Base-by-base conservation (phyloP, 2,797 vertebrate genomes). In the Premnoplex brunnescens region DNA sequence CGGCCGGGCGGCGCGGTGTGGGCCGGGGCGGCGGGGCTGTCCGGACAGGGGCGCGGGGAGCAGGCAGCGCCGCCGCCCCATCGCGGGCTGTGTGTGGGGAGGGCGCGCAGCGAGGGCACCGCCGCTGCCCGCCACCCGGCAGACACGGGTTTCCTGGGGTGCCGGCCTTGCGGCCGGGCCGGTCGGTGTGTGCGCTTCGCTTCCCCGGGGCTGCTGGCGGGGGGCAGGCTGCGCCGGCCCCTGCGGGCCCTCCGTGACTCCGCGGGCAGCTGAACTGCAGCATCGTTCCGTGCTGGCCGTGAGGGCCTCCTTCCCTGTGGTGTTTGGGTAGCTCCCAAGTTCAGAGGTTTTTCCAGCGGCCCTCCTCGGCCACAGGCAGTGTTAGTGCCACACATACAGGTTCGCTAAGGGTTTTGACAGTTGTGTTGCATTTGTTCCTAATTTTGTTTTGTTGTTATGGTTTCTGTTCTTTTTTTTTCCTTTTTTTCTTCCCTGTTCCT, bases 231-330 rank as follows among this genome's bases (percentile, higher is more conserved):
- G 46, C 23, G 12, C 46, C 46, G 7, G 24, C 48, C 48, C 12
- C 24, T n/a, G 18, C 1, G 39, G 7, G 27, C 10, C 10, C 27
- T 27, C 44, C 36, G 6, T 59, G 39, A 10, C 20, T 26, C 17
- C 8, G 2, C 9, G 48, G 5, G 44, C 44, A 21, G 44, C 44
- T 44, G 8, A 27, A 55, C 32, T 76, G 7, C 32, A 26, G 44
- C 28, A 0, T 1, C 7, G 68, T 14, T 37, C 48, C 0, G 0
- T 41, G 27, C 32, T 10, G 4, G 10, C 51, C 21, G 2, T 23
- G 39, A 22, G 3, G 55, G 26, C 62, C 26, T 41, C 27, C 0
- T 19, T 79, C 43, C 3, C 0, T 24, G 3, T 21, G 41, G 24
- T 8, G 68, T 74, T 14, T n/a, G 9, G 2, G 7, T 14, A 0